These are phyloP conservation scores for Rostratula benghalensis DNA, from an alignment of 2,113 vertebrate genomes.

Conservation along the genomic window DNA sequence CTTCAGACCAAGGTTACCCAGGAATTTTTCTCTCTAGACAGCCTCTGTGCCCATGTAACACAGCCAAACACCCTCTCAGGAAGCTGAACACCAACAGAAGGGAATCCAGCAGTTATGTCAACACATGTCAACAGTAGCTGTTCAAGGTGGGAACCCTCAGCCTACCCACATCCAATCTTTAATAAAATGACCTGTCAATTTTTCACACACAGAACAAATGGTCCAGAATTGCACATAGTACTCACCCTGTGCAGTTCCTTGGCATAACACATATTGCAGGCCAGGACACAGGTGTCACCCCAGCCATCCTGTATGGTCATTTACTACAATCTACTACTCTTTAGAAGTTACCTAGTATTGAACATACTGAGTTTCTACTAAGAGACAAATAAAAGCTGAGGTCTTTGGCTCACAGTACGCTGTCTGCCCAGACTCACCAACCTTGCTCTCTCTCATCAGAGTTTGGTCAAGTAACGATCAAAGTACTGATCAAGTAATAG, in stretches of 20 bases:
- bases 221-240: background rate
- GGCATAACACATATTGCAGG: background rate
- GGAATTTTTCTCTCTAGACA: background rate
- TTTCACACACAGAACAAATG: background rate
- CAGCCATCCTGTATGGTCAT: background rate
- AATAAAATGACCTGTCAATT: background rate
- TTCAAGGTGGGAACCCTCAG: background rate
- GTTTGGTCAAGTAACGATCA: background rate
- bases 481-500: background rate
- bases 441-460: background rate
- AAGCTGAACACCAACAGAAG: background rate
- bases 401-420: background rate
- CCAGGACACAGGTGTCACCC: background rate
- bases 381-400: background rate
- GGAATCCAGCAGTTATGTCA: rapidly evolving
- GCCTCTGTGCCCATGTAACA: background rate
- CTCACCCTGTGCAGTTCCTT: background rate
- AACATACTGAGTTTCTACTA: background rate
- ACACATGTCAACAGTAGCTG: background rate
- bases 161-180: background rate
- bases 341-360: background rate
- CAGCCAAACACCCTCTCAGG: background rate
- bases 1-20: background rate
- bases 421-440: background rate
- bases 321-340: background rate